Conservation (phyloP, 2,113 vertebrate species). For the Merops nubicus region DNA sequence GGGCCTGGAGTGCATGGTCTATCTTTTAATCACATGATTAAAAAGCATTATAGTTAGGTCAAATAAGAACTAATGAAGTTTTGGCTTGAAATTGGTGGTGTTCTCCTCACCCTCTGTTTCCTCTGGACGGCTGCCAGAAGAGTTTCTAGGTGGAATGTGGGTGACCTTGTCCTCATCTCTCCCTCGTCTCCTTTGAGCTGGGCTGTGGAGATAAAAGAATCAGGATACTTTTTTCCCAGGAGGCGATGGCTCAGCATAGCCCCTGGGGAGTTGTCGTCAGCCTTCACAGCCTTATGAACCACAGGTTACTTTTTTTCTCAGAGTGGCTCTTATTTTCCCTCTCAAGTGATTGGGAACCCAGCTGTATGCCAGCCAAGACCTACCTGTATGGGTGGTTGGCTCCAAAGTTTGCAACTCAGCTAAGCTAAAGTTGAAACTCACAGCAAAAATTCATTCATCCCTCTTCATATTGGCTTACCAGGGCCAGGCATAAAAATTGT, state of each 20-base stretch:
- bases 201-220: not conserved
- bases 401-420: not conserved
- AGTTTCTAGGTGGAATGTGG: not conserved
- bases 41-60: not conserved
- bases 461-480: not conserved
- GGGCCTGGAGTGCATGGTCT: not conserved
- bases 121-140: not conserved
- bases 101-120: not conserved
- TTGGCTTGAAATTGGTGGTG: not conserved
- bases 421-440: not conserved
- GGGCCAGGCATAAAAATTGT: not conserved
- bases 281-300: not conserved
- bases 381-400: not conserved
- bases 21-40: not conserved
- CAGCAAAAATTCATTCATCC: not conserved
- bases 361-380: not conserved
- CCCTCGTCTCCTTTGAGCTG: rapidly evolving
- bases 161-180: not conserved
- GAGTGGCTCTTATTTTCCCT: not conserved
- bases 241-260: not conserved
- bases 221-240: not conserved
- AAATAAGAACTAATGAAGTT: not conserved
- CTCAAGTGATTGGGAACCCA: not conserved
- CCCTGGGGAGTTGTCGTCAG: not conserved
- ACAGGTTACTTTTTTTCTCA: not conserved